phyloP scores from a whole-genome alignment of 23 tunicate species.

The Trididemnum clinides region DNA sequence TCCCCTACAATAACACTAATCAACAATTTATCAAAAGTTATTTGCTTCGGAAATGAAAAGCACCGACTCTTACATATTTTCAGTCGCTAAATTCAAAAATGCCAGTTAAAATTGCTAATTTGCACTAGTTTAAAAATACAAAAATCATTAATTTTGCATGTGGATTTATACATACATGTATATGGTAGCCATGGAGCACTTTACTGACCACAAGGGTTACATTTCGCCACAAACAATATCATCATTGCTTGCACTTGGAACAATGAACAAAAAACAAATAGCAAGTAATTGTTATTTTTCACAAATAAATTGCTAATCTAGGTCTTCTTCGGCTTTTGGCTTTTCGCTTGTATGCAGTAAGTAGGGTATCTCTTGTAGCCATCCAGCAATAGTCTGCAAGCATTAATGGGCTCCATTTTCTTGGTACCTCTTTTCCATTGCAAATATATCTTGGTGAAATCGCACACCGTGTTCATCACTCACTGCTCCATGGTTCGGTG shows the following conservation, averaged over 20 bases:
- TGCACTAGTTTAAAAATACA: neutral
- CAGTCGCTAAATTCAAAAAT: neutral
- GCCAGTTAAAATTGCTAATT: neutral
- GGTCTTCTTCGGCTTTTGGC: neutral
- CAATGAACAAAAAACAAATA: neutral
- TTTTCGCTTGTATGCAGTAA: no score
- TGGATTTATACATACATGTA: neutral
- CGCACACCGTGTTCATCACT: no score
- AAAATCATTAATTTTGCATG: neutral
- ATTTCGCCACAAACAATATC: neutral
- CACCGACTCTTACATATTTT: no score
- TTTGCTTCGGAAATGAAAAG: no score
- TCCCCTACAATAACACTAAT: no score
- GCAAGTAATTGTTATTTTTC: neutral
- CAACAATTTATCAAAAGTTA: no score
- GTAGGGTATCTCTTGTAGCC: no score
- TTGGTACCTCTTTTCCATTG: neutral
- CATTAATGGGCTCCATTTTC: neutral
- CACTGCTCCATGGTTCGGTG: no score
- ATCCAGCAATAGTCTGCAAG: neutral
- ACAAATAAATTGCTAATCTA: neutral
- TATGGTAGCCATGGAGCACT: neutral
- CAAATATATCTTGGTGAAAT: neutral
- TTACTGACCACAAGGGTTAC: neutral
- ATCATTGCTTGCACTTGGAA: neutral